Percentiles rank a stretch among this genome's conserved stretches.
phyloP scores from a whole-genome alignment of 2,113 vertebrate species.

The Myotis brandtii region DNA sequence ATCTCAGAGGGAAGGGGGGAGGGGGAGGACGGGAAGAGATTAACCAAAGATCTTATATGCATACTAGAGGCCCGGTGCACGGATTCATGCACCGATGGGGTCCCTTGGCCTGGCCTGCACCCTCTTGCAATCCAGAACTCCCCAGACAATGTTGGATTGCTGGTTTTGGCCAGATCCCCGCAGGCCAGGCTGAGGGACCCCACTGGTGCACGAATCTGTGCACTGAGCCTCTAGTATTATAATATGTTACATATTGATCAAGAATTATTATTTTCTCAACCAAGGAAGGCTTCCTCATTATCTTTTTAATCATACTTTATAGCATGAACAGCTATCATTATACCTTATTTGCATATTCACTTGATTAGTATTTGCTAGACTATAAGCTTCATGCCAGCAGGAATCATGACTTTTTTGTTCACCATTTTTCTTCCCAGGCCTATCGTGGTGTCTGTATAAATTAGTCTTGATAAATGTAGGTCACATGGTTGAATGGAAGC shows the following conservation, averaged over 20 bases:
- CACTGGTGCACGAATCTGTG: no score
- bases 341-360: not conserved
- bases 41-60: no score
- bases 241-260: not conserved
- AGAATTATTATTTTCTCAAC: not conserved
- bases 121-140: no score
- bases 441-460: not conserved
- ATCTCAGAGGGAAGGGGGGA: no score
- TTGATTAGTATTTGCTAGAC: not conserved
- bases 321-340: not conserved
- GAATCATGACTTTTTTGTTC: not conserved
- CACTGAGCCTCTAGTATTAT: not conserved
- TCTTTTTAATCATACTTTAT: not conserved
- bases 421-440: not conserved
- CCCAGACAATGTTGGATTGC: no score
- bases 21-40: no score
- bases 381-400: not conserved
- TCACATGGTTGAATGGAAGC: not conserved
- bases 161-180: no score
- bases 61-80: no score
- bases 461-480: not conserved
- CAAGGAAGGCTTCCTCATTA: not conserved
- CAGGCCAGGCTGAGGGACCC: no score
- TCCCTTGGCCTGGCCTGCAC: no score
- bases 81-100: no score